Evolutionary conservation across 2,113 vertebrate genomes (phyloP), one percentile per base, ranked within the genome.

Genomic region (Silurus meridionalis): DNA sequence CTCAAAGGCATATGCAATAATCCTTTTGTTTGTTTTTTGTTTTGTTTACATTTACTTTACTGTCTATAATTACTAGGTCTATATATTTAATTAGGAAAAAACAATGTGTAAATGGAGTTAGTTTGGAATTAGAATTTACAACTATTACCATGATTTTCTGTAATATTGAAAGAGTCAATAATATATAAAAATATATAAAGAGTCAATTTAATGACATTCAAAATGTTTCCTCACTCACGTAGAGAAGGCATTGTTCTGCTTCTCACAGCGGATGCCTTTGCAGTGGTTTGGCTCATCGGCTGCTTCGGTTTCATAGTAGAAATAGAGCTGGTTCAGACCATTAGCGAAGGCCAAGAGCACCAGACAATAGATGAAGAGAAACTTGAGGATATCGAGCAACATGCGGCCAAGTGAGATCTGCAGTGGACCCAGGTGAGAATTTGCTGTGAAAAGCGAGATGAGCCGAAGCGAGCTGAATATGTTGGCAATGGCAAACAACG

Each of bases 211-310:
- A 55, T n/a, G 23, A 57, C 25, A 52, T 8, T 10, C n/a, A 58
- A 48, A 7, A 57, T 0, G 8, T 74, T 72, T 74, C 1, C 23
- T 58, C 58, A 88, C 91, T 91, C 81, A 92, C 91, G 97, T 94
- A 95, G 96, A 94, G 95, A 92, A 92, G 77, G 91, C 91, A 58
- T 92, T 92, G 86, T 92, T 92, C 78, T 92, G 91, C 85, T 83
- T 97, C 94, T 97, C 96, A 92, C 96, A 97, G 84, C 96, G 95
- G 90, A 97, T 97, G 89, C 96, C 96, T 90, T 97, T 97, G 95
- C 96, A 97, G 93, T 97, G 94, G 94, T 96, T 96, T 86, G 96
- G 96, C 58, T 97, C 96, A 84, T 97, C 96, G 1, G 95, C 94
- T 69, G 96, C 96, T 94, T 95, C 95, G 88, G 95, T 96, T 91